These are phyloP conservation scores for Serrognathus titanus DNA, from an alignment of 2,888 invertebrate genomes.

Conservation along the genomic window DNA sequence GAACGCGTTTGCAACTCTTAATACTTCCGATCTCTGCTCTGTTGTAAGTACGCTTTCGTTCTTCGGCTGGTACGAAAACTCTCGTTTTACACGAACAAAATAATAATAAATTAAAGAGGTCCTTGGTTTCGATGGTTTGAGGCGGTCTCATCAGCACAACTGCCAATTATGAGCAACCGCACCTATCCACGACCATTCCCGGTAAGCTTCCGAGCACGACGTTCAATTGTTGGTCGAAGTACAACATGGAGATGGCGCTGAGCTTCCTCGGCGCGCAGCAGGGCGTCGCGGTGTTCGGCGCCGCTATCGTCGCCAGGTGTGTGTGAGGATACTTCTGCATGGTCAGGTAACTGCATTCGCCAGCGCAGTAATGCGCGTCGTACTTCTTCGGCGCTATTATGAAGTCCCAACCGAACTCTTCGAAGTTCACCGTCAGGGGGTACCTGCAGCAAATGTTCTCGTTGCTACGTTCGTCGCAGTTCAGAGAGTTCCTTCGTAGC, in stretches of 20 bases:
- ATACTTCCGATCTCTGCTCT: too few relatives aligned
- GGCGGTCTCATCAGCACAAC: too few relatives aligned
- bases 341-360: slow-evolving; percentile 88
- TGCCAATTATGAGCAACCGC: slow-evolving; percentile 78
- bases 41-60: too few relatives aligned
- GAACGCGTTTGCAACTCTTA: too few relatives aligned
- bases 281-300: slow-evolving; percentile 74
- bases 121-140: too few relatives aligned
- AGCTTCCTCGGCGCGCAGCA: slow-evolving; percentile 91
- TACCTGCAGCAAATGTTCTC: slow-evolving; percentile 91
- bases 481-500: slow-evolving; percentile 73
- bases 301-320: slow-evolving; percentile 79
- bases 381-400: slow-evolving; percentile 94
- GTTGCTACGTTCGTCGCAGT: slow-evolving; percentile 72
- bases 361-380: slow-evolving; percentile 94
- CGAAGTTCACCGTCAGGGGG: slow-evolving; percentile 90
- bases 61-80: too few relatives aligned
- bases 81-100: too few relatives aligned
- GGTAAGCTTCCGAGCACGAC: slow-evolving; percentile 85
- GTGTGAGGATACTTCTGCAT: slow-evolving; percentile 85
- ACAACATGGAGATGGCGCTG: slow-evolving; percentile 86
- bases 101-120: too few relatives aligned
- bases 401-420: slow-evolving; percentile 96
- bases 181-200: slow-evolving; percentile 92
- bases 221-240: slow-evolving; percentile 84